Evolutionary conservation across 2,888 invertebrate genomes (phyloP).

Genomic region (Neuroscelio doddi): DNA sequence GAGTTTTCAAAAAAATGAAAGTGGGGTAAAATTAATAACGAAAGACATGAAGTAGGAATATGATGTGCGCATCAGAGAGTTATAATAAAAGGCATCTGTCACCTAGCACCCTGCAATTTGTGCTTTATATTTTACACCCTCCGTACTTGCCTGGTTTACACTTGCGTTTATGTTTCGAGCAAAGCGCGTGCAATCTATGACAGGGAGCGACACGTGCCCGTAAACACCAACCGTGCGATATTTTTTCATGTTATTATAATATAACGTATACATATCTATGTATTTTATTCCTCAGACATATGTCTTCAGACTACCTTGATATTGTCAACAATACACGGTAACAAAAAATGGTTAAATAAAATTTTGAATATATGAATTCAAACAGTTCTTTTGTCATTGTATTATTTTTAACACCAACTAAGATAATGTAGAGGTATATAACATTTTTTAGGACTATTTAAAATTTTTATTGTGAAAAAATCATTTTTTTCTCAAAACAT

Average conservation of each 20-base stretch:
- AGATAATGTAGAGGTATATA: too few species aligned
- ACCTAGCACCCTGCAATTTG: constrained; percentile 67
- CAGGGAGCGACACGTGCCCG: constrained; percentile 48
- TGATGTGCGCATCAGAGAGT: constrained; percentile 41
- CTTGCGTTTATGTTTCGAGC: constrained; percentile 70
- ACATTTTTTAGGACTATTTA: too few species aligned
- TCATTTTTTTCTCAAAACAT: too few species aligned
- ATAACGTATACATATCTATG: constrained; percentile 14
- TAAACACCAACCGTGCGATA: constrained; percentile 41
- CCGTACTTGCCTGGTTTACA: constrained; percentile 63
- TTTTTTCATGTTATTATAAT: constrained; percentile 41
- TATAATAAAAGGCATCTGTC: constrained; percentile 72
- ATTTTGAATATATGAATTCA: too few species aligned
- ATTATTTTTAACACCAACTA: too few species aligned
- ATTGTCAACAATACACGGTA: too few species aligned
- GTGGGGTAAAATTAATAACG: constrained; percentile 26
- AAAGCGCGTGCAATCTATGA: constrained; percentile 60
- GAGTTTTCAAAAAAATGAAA: constrained; percentile 10
- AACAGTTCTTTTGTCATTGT: too few species aligned
- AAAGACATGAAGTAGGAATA: constrained; percentile 35
- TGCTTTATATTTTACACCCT: constrained; percentile 66
- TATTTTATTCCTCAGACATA: constrained; percentile 2
- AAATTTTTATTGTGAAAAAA: too few species aligned
- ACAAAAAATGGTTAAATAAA: too few species aligned
- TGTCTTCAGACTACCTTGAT: background rate